These are phyloP conservation scores for Mungos mungo DNA, from an alignment of 2,113 vertebrate genomes.

Conservation along the genomic window DNA sequence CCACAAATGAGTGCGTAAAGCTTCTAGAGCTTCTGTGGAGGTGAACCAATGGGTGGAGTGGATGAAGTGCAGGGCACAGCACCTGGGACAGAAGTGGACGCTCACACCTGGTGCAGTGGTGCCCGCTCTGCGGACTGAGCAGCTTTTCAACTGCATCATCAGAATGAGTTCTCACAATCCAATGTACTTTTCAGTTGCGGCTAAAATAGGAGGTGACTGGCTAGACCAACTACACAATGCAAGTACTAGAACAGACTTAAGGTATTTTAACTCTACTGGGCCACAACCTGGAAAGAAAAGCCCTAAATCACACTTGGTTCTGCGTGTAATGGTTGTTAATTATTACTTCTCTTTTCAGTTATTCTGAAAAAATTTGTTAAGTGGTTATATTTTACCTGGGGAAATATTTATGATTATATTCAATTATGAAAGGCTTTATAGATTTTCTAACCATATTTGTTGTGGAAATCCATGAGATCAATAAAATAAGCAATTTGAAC, in stretches of 20 bases:
- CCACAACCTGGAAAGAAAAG: conserved; percentile 23
- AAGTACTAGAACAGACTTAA: background rate
- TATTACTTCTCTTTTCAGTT: background rate
- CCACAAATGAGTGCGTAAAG: background rate
- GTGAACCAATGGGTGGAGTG: background rate
- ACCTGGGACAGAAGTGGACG: fast-evolving
- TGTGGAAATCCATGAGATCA: background rate
- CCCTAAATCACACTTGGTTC: background rate
- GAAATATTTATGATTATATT: conserved; percentile 23
- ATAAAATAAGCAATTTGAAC: conserved; percentile 7
- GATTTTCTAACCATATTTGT: background rate
- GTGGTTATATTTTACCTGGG: background rate
- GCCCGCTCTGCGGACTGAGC: background rate
- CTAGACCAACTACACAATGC: background rate
- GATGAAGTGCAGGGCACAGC: background rate
- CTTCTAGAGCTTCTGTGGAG: background rate
- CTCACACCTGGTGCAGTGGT: background rate
- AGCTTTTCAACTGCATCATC: background rate
- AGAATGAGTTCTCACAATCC: background rate
- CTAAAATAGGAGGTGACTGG: background rate
- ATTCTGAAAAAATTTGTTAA: background rate
- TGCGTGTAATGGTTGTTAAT: background rate
- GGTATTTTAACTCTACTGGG: background rate
- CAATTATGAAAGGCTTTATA: background rate
- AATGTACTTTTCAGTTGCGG: background rate